Conservation (phyloP, 2,888 invertebrate species). For the Tipula vernalis region DNA sequence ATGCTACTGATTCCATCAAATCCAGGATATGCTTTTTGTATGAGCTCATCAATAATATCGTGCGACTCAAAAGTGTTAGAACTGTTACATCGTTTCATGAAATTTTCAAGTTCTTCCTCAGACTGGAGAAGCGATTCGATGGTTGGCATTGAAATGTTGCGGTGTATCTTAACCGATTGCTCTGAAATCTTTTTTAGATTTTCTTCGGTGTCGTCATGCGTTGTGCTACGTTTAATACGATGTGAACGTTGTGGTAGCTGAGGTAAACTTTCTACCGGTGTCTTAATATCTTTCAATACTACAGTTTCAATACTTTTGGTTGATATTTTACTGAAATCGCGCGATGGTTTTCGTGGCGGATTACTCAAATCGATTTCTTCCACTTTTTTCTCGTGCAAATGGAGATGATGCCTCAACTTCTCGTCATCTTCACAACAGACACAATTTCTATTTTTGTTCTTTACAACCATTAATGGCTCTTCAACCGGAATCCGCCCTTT, state of each 20-base stretch:
- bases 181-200: neutral
- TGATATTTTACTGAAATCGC: constrained; percentile 20
- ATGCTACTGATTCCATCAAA: constrained; percentile 9
- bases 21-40: constrained; percentile 14
- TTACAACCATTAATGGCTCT: constrained; percentile 18
- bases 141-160: constrained; percentile 5
- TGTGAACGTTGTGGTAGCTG: neutral
- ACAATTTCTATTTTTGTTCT: constrained; percentile 13
- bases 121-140: neutral
- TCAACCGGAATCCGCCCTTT: constrained; percentile 16
- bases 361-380: constrained; percentile 11
- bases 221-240: neutral
- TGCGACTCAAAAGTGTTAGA: constrained; percentile 17
- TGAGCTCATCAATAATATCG: constrained; percentile 17
- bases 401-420: constrained; percentile 9
- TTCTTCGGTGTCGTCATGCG: neutral
- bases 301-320: neutral
- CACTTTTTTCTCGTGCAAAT: constrained; percentile 12
- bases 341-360: constrained; percentile 20
- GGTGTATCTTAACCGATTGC: neutral
- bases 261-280: neutral
- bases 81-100: constrained; percentile 16
- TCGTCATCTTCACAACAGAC: constrained; percentile 18
- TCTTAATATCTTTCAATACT: neutral
- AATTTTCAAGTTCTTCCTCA: constrained; percentile 12